Evolutionary conservation across 2,888 invertebrate genomes (phyloP).

Genomic region (Dasypogon diadema): DNA sequence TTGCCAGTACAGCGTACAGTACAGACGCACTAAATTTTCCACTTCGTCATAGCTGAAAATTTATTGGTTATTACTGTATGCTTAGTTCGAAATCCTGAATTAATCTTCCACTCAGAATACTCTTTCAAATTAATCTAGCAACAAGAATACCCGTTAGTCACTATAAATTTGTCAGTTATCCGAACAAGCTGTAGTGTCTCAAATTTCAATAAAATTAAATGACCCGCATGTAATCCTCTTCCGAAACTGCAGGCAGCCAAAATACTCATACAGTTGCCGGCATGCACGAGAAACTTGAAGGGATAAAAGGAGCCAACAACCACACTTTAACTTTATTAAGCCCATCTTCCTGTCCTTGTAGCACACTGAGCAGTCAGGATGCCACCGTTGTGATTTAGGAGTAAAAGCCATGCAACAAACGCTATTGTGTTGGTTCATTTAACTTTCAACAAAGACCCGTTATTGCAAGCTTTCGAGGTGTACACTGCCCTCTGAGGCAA

Average conservation of each 20-base stretch:
- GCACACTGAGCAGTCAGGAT: slow-evolving; percentile 22
- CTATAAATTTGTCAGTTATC: slow-evolving; percentile 54
- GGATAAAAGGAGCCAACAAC: slow-evolving; percentile 50
- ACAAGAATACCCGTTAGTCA: slow-evolving; percentile 47
- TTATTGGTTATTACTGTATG: neutral
- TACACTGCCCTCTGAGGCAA: slow-evolving; percentile 17
- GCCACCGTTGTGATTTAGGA: slow-evolving; percentile 47
- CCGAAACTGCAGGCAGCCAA: slow-evolving; percentile 43
- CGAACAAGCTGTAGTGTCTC: slow-evolving; percentile 54
- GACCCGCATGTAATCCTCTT: slow-evolving; percentile 54
- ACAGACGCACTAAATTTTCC: neutral
- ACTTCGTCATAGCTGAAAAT: neutral
- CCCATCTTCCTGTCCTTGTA: slow-evolving; percentile 47
- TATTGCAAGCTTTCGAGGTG: slow-evolving; percentile 48
- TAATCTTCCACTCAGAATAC: slow-evolving; percentile 6
- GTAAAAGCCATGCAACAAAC: slow-evolving; percentile 43
- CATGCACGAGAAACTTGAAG: slow-evolving; percentile 9
- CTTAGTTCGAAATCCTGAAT: neutral
- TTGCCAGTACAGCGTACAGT: no score
- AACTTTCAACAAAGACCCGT: slow-evolving; percentile 53
- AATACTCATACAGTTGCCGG: neutral
- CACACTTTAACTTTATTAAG: slow-evolving; percentile 54
- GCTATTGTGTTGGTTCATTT: slow-evolving; percentile 53
- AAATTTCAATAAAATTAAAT: slow-evolving; percentile 56
- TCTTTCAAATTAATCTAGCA: slow-evolving; percentile 40